Evolutionary conservation across 2,797 vertebrate species (phyloP).

Genomic region (Fistularia commersonii): DNA sequence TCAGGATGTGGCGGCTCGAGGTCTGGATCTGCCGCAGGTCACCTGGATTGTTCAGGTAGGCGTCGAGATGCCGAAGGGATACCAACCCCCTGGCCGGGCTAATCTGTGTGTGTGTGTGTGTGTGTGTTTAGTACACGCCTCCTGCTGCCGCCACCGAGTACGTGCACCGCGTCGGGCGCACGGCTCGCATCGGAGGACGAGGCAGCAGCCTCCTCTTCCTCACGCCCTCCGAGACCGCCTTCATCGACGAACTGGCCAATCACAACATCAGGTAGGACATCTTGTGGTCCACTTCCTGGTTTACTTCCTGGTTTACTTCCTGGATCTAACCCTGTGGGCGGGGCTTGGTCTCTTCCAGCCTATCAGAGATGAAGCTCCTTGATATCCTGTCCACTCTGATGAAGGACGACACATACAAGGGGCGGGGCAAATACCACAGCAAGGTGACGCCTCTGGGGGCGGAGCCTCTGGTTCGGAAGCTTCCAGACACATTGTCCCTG

Average conservation of each 20-base stretch:
- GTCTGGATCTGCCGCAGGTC: constrained; percentile 88
- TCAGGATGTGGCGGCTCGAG: constrained; percentile 93
- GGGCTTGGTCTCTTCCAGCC: constrained; percentile 60
- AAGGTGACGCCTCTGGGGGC: constrained; percentile 67
- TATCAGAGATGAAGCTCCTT: constrained; percentile 86
- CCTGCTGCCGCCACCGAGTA: constrained; percentile 85
- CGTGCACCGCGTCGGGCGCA: constrained; percentile 90
- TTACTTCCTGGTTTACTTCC: neutral
- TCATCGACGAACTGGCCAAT: constrained; percentile 85
- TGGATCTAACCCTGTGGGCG: constrained; percentile 3
- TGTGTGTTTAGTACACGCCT: constrained; percentile 80
- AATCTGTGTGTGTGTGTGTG: neutral
- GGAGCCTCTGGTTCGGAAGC: neutral
- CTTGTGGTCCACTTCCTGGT: neutral
- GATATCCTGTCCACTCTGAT: constrained; percentile 81
- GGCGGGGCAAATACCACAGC: constrained; percentile 68
- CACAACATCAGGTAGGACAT: constrained; percentile 85
- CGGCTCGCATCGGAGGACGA: constrained; percentile 85
- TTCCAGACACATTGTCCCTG: too few relatives aligned
- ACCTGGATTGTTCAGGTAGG: constrained; percentile 93
- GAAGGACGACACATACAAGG: constrained; percentile 77
- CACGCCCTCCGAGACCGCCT: constrained; percentile 86
- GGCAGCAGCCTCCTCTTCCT: constrained; percentile 92
- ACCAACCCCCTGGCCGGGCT: too few relatives aligned
- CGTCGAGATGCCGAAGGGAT: too few relatives aligned